Evolutionary conservation across 2,888 invertebrate species (phyloP).

Genomic region (Apotomis betuletana): DNA sequence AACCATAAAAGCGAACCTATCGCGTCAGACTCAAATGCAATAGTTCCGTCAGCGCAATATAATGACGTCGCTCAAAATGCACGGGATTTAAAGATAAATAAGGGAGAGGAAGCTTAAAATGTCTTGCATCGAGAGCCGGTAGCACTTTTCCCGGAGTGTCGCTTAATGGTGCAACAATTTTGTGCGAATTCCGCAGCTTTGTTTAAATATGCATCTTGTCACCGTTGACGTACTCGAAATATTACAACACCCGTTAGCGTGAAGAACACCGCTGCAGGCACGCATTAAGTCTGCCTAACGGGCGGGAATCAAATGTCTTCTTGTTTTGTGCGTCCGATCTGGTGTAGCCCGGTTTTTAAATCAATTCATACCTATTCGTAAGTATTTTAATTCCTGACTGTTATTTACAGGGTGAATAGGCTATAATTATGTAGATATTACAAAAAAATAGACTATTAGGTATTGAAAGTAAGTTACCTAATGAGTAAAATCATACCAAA

Average conservation of each 20-base stretch:
- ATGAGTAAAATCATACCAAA: no score
- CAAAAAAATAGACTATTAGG: no score
- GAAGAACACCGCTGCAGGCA: constrained; percentile 50
- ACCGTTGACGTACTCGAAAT: constrained; percentile 75
- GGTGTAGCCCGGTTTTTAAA: constrained; percentile 7
- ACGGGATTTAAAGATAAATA: constrained; percentile 33
- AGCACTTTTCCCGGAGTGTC: constrained; percentile 58
- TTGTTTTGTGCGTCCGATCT: constrained; percentile 44
- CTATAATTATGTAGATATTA: no score
- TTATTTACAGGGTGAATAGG: neutral
- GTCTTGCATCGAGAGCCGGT: constrained; percentile 44
- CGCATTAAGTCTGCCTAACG: constrained; percentile 51
- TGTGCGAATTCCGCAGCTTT: constrained; percentile 60
- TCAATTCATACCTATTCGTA: neutral
- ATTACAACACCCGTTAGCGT: constrained; percentile 77
- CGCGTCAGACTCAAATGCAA: neutral
- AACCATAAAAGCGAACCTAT: neutral
- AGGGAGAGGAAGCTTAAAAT: constrained; percentile 37
- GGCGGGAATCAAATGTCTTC: constrained; percentile 58
- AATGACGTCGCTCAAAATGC: constrained; percentile 17
- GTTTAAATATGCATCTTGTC: constrained; percentile 51
- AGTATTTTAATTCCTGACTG: neutral
- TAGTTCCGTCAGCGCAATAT: neutral
- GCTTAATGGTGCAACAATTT: constrained; percentile 69
- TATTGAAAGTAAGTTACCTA: no score